Evolutionary conservation across 2,113 vertebrate genomes (phyloP).

Genomic region (Loxodonta africana): DNA sequence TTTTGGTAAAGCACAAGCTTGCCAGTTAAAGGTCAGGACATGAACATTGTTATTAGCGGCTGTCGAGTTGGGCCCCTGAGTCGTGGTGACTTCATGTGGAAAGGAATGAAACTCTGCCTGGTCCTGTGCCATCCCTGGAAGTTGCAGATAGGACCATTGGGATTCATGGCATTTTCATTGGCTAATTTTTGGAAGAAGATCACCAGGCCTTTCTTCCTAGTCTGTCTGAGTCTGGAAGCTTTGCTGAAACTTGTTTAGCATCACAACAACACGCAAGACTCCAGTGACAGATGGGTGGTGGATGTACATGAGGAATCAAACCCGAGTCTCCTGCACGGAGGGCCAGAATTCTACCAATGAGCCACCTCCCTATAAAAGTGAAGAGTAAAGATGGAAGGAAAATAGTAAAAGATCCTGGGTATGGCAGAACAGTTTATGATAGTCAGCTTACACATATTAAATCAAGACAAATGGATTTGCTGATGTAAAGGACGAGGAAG

Average conservation of each 20-base stretch:
- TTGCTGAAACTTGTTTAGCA: background rate
- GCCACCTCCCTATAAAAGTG: constrained; percentile 31
- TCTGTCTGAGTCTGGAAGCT: background rate
- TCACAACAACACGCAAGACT: background rate
- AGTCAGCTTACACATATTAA: constrained; percentile 51
- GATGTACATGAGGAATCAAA: background rate
- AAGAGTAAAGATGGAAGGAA: constrained; percentile 11
- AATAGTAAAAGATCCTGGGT: background rate
- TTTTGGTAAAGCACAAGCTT: background rate
- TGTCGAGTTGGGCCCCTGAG: background rate
- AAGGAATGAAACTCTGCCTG: background rate
- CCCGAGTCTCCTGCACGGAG: background rate
- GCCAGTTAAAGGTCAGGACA: background rate
- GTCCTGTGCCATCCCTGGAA: background rate
- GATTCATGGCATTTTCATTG: background rate
- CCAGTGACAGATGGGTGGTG: background rate
- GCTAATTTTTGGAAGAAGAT: background rate
- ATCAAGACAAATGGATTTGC: constrained; percentile 59
- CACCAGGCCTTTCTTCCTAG: background rate
- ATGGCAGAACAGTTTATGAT: constrained; percentile 1
- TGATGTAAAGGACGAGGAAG: constrained; percentile 53
- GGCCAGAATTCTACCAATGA: background rate
- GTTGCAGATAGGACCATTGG: background rate
- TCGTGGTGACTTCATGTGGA: background rate
- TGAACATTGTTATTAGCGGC: background rate